phyloP scores from a whole-genome alignment of 1,140 invertebrate genomes.

The Pectinophora gossypiella region DNA sequence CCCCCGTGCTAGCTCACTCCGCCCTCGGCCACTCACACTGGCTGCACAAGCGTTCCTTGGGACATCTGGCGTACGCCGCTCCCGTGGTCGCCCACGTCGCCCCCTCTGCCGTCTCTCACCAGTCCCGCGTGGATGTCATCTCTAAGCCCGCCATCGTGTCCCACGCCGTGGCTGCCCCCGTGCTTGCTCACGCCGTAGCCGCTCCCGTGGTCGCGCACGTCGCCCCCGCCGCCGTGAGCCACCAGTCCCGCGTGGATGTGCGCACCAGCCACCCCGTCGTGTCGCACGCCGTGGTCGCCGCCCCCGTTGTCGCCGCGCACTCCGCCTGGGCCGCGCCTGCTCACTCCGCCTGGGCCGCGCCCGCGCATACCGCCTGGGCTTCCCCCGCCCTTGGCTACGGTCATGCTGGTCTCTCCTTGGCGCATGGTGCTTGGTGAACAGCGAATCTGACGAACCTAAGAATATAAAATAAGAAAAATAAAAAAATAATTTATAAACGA shows the following conservation, averaged over 20 bases:
- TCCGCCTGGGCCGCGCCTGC: conserved; percentile 26
- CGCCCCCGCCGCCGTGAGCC: conserved; percentile 40
- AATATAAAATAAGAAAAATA: neutral
- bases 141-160: conserved; percentile 42
- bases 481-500: neutral
- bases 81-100: conserved; percentile 23
- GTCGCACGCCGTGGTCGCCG: conserved; percentile 32
- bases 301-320: conserved; percentile 44
- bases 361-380: conserved; percentile 29
- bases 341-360: conserved; percentile 25
- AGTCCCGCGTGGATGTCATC: conserved; percentile 61
- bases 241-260: conserved; percentile 55
- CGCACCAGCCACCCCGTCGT: conserved; percentile 42
- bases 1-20: neutral
- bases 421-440: conserved; percentile 1
- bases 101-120: conserved; percentile 63
- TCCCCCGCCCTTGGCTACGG: too few relatives aligned
- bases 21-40: neutral
- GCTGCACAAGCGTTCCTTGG: neutral
- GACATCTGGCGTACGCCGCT: conserved; percentile 14
- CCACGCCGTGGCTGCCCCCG: conserved; percentile 25
- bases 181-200: conserved; percentile 33
- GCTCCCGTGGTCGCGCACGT: conserved; percentile 20
- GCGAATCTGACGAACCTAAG: neutral
- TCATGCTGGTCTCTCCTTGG: conserved; percentile 2